Evolutionary conservation across 2,888 invertebrate species (phyloP).

Genomic region (Drosophila setosimentum): DNA sequence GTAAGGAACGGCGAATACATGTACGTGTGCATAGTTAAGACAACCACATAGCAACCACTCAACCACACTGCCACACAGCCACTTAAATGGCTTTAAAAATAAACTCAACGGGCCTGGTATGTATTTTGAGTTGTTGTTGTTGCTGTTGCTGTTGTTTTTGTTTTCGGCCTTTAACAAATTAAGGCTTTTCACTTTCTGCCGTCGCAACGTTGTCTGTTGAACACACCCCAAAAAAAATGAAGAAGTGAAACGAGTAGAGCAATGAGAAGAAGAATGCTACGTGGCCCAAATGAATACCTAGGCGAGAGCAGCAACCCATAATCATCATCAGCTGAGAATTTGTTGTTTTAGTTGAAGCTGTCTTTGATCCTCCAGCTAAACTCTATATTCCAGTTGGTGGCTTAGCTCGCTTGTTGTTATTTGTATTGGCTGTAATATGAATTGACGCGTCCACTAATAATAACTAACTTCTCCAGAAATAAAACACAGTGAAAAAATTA

Average conservation of each 20-base stretch:
- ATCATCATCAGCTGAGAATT: constrained; percentile 69
- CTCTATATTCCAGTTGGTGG: constrained; percentile 37
- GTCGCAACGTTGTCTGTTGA: constrained; percentile 48
- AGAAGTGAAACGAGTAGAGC: constrained; percentile 8
- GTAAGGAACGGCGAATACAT: constrained; percentile 51
- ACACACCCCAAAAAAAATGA: constrained; percentile 65
- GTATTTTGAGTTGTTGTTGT: constrained; percentile 1
- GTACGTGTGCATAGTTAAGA: constrained; percentile 49
- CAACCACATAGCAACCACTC: constrained; percentile 15
- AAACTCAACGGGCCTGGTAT: constrained; percentile 39
- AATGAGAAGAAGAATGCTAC: constrained; percentile 50
- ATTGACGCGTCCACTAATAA: constrained; percentile 79
- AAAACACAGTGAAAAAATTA: constrained; percentile 22
- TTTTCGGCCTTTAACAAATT: constrained; percentile 71
- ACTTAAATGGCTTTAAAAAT: constrained; percentile 80
- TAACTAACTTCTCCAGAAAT: constrained; percentile 50
- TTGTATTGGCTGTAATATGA: constrained; percentile 77
- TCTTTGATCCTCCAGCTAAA: constrained; percentile 37
- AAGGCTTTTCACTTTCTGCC: constrained; percentile 82
- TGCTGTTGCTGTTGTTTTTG: constrained; percentile 23
- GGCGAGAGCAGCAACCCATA: constrained; percentile 66
- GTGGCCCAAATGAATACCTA: constrained; percentile 78
- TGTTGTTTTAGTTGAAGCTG: constrained; percentile 19
- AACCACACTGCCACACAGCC: constrained; percentile 40
- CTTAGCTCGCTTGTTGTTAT: constrained; percentile 52